phyloP scores from a whole-genome alignment of 2,113 vertebrate genomes.

The Tenrec ecaudatus region DNA sequence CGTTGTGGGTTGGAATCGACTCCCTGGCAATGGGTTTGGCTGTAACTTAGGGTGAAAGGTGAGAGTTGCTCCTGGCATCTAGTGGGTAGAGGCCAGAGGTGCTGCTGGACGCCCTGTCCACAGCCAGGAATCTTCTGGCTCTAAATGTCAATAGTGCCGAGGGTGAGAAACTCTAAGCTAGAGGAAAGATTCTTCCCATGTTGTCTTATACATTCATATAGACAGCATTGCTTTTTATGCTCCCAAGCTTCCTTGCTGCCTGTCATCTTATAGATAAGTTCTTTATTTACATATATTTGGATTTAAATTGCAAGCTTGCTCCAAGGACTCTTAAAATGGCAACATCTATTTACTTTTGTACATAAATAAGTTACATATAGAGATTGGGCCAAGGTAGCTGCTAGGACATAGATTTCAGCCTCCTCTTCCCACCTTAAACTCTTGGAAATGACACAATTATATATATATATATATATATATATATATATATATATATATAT shows the following conservation, averaged over 20 bases:
- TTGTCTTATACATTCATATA: not conserved
- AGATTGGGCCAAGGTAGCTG: not conserved
- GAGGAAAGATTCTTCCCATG: not conserved
- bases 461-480: no score
- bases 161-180: not conserved
- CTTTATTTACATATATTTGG: not conserved
- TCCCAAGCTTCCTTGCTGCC: not conserved
- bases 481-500: not conserved
- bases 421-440: not conserved
- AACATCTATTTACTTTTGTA: not conserved
- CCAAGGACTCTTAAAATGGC: not conserved
- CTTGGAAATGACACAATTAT: not conserved
- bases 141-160: not conserved
- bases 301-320: conserved; percentile 28
- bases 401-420: not conserved
- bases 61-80: not conserved
- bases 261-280: not conserved
- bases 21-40: not conserved
- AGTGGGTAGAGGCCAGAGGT: not conserved
- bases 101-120: not conserved
- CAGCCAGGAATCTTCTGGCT: not conserved
- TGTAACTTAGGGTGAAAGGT: no score
- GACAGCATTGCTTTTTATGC: not conserved
- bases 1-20: no score
- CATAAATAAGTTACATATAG: conserved; percentile 22